Base-by-base conservation (phyloP, 2,888 invertebrate genomes). In the Heliothis peltigera region DNA sequence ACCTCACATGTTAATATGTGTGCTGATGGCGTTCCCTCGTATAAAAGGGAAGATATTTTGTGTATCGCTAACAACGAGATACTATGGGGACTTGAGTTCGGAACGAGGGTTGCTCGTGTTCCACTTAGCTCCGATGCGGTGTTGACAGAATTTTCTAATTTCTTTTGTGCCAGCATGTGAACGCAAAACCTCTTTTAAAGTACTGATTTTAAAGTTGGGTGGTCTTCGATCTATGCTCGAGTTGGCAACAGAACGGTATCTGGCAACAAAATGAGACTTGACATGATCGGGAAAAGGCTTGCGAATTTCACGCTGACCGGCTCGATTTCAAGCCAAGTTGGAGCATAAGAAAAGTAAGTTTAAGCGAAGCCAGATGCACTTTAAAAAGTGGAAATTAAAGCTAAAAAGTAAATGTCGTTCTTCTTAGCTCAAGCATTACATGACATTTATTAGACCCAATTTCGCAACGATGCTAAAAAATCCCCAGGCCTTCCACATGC, bases 1-100 rank as follows among this genome's bases (percentile, higher is more conserved):
- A 78, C 80, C 81, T 82, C 84, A 84, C 87, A 88, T 88, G 89
- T 86, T 88, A 87, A 89, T 87, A 85, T 71, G 61, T 69, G 64
- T 79, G 71, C 70, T 75, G 80, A 78, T 75, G 77, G 72, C 55
- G 57, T 65, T 72, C 49, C 47, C 49, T 58, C 60, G 57, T 70
- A 69, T 72, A 76, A 54, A 64, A 66, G 46, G 55, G 62, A 66
- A 62, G 67, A 61, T 68, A 72, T 77, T 77, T 72, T 59, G 74
- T 70, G 51, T 74, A 74, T 74, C 70, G 70, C 70, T 70, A 74
- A 74, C 70, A 66, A 71, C 71, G 61, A 70, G 48, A 18, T 46
- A 32, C 42, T 18, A 48, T 48, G 15, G 32, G 56, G 47, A 21
- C 43, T 10, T 17, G 18, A 25, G 49, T 65, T 52, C 53, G 43